Conservation (phyloP, 2,113 vertebrate species). For the Microcebus tavaratra region DNA sequence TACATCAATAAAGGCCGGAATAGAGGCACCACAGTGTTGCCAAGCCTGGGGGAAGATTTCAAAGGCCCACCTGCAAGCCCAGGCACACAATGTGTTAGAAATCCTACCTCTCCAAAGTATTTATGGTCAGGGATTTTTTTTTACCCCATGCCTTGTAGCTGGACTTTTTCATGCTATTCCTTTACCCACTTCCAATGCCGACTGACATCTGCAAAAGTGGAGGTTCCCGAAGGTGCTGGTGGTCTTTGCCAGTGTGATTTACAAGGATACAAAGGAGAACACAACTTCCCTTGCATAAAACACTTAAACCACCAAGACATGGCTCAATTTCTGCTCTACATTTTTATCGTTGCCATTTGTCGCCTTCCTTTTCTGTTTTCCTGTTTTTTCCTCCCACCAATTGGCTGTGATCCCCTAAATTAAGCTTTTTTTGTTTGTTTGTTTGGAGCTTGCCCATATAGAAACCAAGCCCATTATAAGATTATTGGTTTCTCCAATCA, state of each 20-base stretch:
- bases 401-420: neutral
- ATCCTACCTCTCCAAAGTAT: neutral
- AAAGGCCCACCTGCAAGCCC: slow-evolving; percentile 62
- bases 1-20: slow-evolving; percentile 53
- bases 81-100: slow-evolving; percentile 18
- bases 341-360: neutral
- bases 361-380: neutral
- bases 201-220: neutral
- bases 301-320: neutral
- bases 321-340: neutral
- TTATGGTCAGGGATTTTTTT: neutral
- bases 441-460: neutral
- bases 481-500: neutral
- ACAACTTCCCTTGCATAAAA: neutral
- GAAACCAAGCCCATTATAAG: neutral
- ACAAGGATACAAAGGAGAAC: neutral
- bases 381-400: neutral
- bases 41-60: neutral
- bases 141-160: neutral
- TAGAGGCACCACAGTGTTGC: slow-evolving; percentile 32
- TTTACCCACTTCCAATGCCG: neutral
- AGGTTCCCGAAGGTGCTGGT: neutral
- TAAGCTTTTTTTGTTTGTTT: neutral
- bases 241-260: neutral
- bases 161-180: neutral